Percentiles rank a stretch among this genome's conserved stretches.
phyloP scores from a whole-genome alignment of 1,140 invertebrate genomes.

The Pachyrhynchus sulphureomaculatus region DNA sequence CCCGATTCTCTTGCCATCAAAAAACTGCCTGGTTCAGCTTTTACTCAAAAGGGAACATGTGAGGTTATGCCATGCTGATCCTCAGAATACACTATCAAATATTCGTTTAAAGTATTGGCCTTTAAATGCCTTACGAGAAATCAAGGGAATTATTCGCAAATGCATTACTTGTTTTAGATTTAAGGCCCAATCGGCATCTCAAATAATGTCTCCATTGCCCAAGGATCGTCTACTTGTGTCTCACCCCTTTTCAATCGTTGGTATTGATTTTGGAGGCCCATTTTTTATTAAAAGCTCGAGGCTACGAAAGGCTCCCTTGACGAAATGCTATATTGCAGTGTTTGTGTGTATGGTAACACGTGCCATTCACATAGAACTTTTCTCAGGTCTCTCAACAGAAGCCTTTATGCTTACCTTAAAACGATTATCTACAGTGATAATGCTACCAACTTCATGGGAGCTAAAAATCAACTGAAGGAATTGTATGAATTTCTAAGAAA shows the following conservation, averaged over 20 bases:
- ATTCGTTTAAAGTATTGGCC: conserved; percentile 27
- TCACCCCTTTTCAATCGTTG: conserved; percentile 8
- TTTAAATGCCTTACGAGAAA: conserved; percentile 1
- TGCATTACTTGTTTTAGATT: conserved; percentile 24
- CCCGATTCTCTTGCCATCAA: conserved; percentile 22
- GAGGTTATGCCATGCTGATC: conserved; percentile 18
- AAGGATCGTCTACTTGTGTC: neutral
- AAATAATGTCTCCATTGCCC: no score
- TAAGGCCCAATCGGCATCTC: no score
- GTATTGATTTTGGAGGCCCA: conserved; percentile 31
- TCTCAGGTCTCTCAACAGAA: conserved; percentile 44
- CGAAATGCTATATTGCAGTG: conserved; percentile 48
- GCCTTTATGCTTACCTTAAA: conserved; percentile 48
- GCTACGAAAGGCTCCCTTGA: conserved; percentile 17
- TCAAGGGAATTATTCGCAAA: conserved; percentile 12
- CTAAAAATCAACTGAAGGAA: conserved; percentile 21
- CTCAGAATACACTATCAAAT: conserved; percentile 11
- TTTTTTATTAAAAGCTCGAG: conserved; percentile 12
- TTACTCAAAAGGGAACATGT: conserved; percentile 20
- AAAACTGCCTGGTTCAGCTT: conserved; percentile 7
- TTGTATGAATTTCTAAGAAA: conserved; percentile 8
- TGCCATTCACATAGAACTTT: conserved; percentile 54
- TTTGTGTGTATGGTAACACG: conserved; percentile 49
- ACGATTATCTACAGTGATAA: conserved; percentile 43
- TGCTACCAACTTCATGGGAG: conserved; percentile 22